Evolutionary conservation across 2,888 invertebrate species (phyloP).

Genomic region (Caenorhabditis sp.): DNA sequence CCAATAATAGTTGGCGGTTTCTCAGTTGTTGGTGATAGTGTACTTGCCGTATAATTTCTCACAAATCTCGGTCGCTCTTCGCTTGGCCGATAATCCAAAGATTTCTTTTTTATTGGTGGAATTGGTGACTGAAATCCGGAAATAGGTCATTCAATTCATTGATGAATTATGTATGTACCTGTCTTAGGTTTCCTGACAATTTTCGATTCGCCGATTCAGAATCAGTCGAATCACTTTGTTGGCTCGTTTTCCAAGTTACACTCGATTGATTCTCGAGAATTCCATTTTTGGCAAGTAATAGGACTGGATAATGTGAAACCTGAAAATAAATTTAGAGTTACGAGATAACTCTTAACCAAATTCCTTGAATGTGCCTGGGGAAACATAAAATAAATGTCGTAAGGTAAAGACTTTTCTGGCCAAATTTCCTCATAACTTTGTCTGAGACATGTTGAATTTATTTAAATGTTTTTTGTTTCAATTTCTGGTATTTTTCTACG

Average conservation of each 20-base stretch:
- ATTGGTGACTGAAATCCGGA: slow-evolving; percentile 3
- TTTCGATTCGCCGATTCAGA: neutral
- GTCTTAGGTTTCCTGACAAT: neutral
- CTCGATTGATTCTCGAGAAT: neutral
- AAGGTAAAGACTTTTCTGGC: too few relatives aligned
- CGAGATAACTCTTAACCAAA: too few relatives aligned
- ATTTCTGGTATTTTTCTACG: too few relatives aligned
- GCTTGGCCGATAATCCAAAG: neutral
- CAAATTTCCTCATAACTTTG: too few relatives aligned
- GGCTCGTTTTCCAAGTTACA: neutral
- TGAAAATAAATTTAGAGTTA: neutral
- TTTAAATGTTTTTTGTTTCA: too few relatives aligned
- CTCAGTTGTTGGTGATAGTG: neutral
- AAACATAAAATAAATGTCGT: too few relatives aligned
- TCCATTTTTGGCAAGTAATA: neutral
- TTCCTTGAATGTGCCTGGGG: too few relatives aligned
- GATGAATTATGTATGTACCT: too few relatives aligned
- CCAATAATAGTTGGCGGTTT: neutral
- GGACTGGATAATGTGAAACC: neutral
- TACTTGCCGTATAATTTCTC: neutral
- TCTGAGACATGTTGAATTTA: too few relatives aligned
- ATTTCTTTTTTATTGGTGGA: neutral
- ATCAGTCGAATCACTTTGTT: neutral
- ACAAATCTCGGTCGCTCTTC: neutral
- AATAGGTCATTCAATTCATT: too few relatives aligned